Conservation (phyloP, 2,113 vertebrate species). For the Dendrocopos noguchii region DNA sequence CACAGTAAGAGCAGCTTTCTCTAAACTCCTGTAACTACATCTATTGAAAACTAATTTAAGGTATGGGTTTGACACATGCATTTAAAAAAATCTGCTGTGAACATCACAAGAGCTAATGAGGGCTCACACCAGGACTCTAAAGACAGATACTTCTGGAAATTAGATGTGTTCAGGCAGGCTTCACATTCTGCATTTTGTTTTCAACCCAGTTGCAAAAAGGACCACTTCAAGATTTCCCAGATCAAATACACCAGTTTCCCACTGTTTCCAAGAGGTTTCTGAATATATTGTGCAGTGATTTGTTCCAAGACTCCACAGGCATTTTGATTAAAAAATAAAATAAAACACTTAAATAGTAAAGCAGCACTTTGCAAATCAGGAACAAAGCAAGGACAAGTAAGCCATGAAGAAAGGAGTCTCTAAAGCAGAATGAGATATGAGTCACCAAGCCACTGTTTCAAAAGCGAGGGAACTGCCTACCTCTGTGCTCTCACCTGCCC, state of each 20-base stretch:
- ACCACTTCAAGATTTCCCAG: not conserved
- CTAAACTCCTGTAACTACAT: slow-evolving; percentile 3
- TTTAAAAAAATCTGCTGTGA: not conserved
- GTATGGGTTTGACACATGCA: not conserved
- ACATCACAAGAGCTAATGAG: not conserved
- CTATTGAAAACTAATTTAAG: slow-evolving; percentile 6
- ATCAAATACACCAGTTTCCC: not conserved
- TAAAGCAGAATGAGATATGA: not conserved
- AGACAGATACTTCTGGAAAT: not conserved
- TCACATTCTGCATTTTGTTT: not conserved
- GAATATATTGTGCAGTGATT: not conserved
- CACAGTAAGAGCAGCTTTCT: not conserved
- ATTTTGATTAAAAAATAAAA: not conserved
- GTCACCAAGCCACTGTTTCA: not conserved
- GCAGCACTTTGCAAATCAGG: not conserved
- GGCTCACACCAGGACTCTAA: not conserved
- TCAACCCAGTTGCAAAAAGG: not conserved
- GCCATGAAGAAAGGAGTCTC: not conserved
- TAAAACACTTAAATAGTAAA: not conserved
- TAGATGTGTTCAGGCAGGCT: not conserved
- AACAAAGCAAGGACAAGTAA: not conserved
- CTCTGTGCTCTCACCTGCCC: not conserved
- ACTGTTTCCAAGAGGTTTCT: not conserved
- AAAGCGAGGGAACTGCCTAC: not conserved
- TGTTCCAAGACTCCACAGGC: not conserved